Conservation (phyloP, 2,888 invertebrate species). For the Lomographa bimaculata region DNA sequence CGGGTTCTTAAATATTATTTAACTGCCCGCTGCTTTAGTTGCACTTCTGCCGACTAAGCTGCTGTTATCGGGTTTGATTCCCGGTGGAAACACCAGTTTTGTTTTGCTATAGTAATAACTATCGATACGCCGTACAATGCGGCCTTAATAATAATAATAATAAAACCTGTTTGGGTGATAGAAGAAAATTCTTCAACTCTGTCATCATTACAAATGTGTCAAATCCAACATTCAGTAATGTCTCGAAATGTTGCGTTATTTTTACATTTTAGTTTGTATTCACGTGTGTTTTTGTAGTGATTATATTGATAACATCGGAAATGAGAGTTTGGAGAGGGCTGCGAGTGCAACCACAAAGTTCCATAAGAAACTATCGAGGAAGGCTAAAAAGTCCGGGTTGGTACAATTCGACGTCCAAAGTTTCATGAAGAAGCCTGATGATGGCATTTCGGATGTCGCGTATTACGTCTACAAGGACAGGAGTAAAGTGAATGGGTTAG, state of each 20-base stretch:
- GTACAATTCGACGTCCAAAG: constrained; percentile 56
- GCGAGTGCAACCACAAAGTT: constrained; percentile 4
- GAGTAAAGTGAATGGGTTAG: constrained; percentile 30
- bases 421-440: constrained; percentile 49
- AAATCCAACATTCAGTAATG: constrained; percentile 30
- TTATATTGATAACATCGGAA: constrained; percentile 29
- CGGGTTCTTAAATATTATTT: too few species aligned
- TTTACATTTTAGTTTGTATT: constrained; percentile 39
- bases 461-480: constrained; percentile 25
- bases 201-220: too few species aligned
- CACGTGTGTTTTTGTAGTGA: constrained; percentile 41
- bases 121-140: too few species aligned
- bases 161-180: too few species aligned
- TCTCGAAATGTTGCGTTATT: constrained; percentile 43
- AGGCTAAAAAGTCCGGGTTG: constrained; percentile 37
- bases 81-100: too few species aligned
- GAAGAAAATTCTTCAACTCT: too few species aligned
- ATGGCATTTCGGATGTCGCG: constrained; percentile 21
- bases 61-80: too few species aligned
- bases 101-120: too few species aligned
- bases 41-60: too few species aligned
- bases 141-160: too few species aligned
- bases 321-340: constrained; percentile 7
- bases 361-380: constrained; percentile 6
- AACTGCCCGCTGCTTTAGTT: too few species aligned